Evolutionary conservation across 1,140 invertebrate genomes (phyloP).

Genomic region (Pantala flavescens): DNA sequence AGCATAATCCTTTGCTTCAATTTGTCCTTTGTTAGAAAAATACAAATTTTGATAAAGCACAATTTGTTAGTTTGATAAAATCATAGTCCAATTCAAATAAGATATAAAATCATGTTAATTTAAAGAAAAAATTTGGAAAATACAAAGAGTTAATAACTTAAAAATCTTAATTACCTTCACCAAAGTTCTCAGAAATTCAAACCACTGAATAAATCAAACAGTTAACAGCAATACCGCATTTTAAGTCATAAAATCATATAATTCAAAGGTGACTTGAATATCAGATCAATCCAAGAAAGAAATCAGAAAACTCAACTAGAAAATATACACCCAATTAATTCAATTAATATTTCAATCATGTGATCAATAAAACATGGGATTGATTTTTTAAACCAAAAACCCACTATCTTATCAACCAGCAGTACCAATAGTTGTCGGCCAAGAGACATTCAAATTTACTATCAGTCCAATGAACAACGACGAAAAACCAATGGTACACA

Average conservation of each 20-base stretch:
- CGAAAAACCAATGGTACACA: conserved; percentile 1
- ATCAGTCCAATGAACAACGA: not conserved
- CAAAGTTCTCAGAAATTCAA: not conserved
- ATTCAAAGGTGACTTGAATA: not conserved
- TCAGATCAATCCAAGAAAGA: not conserved
- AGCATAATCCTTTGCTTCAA: not conserved
- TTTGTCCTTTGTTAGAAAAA: not conserved
- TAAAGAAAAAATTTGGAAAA: not conserved
- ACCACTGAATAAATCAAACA: not conserved
- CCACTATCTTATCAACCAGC: not conserved
- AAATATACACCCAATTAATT: not conserved
- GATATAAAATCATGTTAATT: not conserved
- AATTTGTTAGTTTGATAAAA: conserved; percentile 6
- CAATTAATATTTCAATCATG: not conserved
- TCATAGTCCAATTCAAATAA: not conserved
- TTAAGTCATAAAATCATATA: not conserved
- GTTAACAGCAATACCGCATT: not conserved
- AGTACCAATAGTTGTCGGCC: not conserved
- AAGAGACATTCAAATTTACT: not conserved
- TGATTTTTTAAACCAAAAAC: not conserved
- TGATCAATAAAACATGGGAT: not conserved
- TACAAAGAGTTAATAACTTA: not conserved
- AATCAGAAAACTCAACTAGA: not conserved
- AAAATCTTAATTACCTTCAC: not conserved
- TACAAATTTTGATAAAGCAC: conserved; percentile 8